Conservation (phyloP, 2,888 invertebrate genomes). For the Drosophila algonquin region DNA sequence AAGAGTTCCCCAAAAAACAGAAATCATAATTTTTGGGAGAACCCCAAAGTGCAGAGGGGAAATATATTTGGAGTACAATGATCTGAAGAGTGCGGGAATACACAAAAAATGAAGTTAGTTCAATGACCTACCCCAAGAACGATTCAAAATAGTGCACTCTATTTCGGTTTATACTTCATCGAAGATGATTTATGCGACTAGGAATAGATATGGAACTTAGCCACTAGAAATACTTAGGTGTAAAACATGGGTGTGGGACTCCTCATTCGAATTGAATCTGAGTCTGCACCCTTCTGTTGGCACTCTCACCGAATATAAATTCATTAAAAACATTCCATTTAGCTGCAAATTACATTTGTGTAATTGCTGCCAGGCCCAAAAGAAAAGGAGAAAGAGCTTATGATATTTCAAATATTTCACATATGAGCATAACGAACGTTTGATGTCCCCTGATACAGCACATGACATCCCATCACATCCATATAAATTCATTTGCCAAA, state of each 20-base stretch:
- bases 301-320: slow-evolving; percentile 56
- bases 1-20: slow-evolving; percentile 5
- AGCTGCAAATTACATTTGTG: slow-evolving; percentile 67
- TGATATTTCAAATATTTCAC: slow-evolving; percentile 71
- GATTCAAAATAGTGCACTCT: slow-evolving; percentile 37
- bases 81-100: slow-evolving; percentile 16
- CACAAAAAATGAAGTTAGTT: slow-evolving; percentile 38
- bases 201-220: not conserved
- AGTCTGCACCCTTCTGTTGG: slow-evolving; percentile 38
- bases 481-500: slow-evolving; percentile 44
- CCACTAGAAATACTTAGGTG: too few relatives aligned
- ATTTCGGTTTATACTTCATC: slow-evolving; percentile 16
- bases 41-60: slow-evolving; percentile 17
- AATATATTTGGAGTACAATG: slow-evolving; percentile 48
- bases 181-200: slow-evolving; percentile 15
- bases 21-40: slow-evolving; percentile 5
- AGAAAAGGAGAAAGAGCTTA: slow-evolving; percentile 29
- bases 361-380: slow-evolving; percentile 59
- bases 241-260: not conserved
- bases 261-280: not conserved
- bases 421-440: slow-evolving; percentile 60
- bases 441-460: slow-evolving; percentile 44
- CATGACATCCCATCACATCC: slow-evolving; percentile 26
- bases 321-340: slow-evolving; percentile 78
- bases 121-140: slow-evolving; percentile 67